A percentile compares a stretch with the other conserved stretches of the same genome.
Conservation (phyloP, 1,140 invertebrate species). For the Belonocnema kinseyi region DNA sequence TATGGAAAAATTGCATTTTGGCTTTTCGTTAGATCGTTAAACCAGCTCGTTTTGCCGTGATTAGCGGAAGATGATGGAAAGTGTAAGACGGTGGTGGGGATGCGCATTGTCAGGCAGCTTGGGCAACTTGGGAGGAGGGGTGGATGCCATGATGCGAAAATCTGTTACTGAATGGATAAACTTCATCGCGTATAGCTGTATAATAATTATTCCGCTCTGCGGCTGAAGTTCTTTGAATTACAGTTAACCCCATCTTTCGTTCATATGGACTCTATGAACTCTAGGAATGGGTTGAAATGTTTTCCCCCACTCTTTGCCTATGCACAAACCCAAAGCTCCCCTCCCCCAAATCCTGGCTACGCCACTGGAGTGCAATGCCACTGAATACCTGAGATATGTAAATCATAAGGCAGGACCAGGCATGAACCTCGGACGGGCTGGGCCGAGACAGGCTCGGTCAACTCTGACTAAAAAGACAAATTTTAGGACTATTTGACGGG, state of each 20-base stretch:
- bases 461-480: no score
- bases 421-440: no score
- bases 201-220: constrained; percentile 39
- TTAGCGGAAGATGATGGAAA: not conserved
- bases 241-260: constrained; percentile 31
- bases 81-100: no score
- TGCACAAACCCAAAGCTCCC: no score
- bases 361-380: not conserved
- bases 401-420: not conserved
- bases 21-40: no score
- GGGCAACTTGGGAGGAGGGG: not conserved
- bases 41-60: not conserved
- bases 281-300: not conserved
- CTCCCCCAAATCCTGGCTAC: no score
- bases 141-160: constrained; percentile 34
- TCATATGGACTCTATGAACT: no score
- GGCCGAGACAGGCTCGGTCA: no score
- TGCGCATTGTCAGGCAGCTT: no score
- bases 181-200: constrained; percentile 32
- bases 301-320: no score
- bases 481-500: no score
- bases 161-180: constrained; percentile 44
- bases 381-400: constrained; percentile 14
- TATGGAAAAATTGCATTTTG: no score
- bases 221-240: constrained; percentile 40